Conservation (phyloP, 2,113 vertebrate species). For the Atlantisia rogersi region DNA sequence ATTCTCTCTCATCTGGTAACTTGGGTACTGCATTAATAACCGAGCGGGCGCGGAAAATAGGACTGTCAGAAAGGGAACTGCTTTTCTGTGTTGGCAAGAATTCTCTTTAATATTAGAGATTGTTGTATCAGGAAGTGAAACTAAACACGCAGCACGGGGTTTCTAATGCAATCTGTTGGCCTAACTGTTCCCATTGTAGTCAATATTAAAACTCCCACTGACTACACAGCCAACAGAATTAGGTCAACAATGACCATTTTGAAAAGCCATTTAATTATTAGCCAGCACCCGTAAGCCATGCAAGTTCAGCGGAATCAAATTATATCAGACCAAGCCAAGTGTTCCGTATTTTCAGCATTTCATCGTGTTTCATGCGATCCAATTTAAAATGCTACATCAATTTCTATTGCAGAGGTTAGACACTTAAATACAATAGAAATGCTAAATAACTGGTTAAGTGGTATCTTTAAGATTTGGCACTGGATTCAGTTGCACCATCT, state of each 20-base stretch:
- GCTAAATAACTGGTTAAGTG: neutral
- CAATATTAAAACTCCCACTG: constrained; percentile 33
- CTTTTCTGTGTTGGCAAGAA: constrained; percentile 38
- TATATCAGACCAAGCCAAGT: neutral
- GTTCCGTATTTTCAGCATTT: neutral
- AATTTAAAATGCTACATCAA: constrained; percentile 16
- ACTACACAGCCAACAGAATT: neutral
- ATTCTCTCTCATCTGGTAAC: neutral
- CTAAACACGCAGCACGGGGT: constrained; percentile 49
- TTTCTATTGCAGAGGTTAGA: neutral
- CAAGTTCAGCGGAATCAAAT: constrained; percentile 1
- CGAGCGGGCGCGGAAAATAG: neutral
- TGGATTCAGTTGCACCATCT: neutral
- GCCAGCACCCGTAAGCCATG: neutral
- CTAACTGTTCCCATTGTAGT: constrained; percentile 33
- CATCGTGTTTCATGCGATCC: neutral
- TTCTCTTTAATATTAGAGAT: constrained; percentile 54
- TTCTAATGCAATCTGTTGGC: constrained; percentile 53
- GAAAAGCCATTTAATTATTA: constrained; percentile 44
- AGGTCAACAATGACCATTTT: constrained; percentile 44
- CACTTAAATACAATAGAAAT: neutral
- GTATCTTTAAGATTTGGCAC: neutral
- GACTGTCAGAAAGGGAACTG: neutral
- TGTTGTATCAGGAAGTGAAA: constrained; percentile 57
- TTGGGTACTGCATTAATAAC: neutral